phyloP scores from a whole-genome alignment of 2,797 vertebrate species.

The Sebastes glaucus region DNA sequence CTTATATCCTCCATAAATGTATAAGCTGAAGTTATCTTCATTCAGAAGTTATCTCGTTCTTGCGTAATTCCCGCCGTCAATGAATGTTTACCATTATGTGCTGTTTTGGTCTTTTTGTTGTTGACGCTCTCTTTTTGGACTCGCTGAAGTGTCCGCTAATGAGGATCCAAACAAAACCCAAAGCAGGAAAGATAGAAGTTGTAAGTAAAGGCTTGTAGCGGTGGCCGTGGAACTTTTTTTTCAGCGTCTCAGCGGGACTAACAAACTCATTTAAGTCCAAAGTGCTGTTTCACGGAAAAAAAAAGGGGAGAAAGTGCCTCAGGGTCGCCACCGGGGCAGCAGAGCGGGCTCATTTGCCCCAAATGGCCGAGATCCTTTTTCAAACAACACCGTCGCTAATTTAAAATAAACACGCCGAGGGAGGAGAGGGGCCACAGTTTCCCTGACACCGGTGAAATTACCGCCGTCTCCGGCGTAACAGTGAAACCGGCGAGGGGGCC shows the following conservation, averaged over 20 bases:
- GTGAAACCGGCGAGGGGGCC: slow-evolving; percentile 14
- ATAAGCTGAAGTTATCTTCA: not conserved
- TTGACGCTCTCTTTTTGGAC: slow-evolving; percentile 1
- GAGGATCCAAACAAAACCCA: slow-evolving; percentile 40
- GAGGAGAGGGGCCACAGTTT: slow-evolving; percentile 38
- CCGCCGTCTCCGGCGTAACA: not conserved
- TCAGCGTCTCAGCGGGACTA: slow-evolving; percentile 17
- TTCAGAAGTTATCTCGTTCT: not conserved
- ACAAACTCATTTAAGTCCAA: slow-evolving; percentile 60
- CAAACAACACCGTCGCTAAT: slow-evolving; percentile 42
- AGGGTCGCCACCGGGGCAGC: slow-evolving; percentile 37
- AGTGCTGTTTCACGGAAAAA: not conserved
- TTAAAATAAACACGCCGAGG: slow-evolving; percentile 55
- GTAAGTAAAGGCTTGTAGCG: not conserved
- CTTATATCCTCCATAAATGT: not conserved
- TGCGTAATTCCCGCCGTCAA: not conserved
- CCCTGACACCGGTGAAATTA: slow-evolving; percentile 51
- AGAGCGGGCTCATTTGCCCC: slow-evolving; percentile 38
- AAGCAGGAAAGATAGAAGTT: not conserved
- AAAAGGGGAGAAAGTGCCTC: not conserved
- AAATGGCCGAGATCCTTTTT: slow-evolving; percentile 33
- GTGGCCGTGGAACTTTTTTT: slow-evolving; percentile 18
- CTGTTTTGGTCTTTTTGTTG: slow-evolving; percentile 22
- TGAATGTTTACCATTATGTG: not conserved
- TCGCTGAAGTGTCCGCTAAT: slow-evolving; percentile 37